These are phyloP conservation scores for Echinarachnius parma DNA, from an alignment of 53 echinoderm and acorn worm genomes.

Conservation along the genomic window DNA sequence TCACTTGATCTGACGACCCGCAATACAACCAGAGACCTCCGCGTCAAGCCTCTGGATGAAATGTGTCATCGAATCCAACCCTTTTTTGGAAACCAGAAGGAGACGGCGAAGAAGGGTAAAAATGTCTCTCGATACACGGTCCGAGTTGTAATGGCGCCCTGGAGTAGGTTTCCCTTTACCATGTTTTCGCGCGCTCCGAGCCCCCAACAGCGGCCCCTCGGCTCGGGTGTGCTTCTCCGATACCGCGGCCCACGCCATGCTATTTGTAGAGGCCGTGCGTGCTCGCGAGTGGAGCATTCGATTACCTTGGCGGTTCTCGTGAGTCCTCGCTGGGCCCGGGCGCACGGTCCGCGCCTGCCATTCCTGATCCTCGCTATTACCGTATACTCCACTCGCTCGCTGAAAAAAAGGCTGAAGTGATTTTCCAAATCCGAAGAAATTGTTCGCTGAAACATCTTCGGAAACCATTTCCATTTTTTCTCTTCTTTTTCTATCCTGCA, in stretches of 20 bases:
- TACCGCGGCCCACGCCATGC: slow-evolving; percentile 40
- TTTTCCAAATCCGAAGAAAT: slow-evolving; percentile 44
- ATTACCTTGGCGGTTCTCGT: slow-evolving; percentile 30
- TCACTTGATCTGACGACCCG: too few species aligned
- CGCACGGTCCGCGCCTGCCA: too few species aligned
- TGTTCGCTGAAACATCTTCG: slow-evolving; percentile 50
- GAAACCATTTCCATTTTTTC: too few species aligned
- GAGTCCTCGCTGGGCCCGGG: slow-evolving; percentile 14
- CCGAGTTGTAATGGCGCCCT: slow-evolving; percentile 46
- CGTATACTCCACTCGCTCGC: too few species aligned
- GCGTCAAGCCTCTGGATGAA: slow-evolving; percentile 36
- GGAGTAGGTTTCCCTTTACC: slow-evolving; percentile 38
- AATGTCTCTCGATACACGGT: slow-evolving; percentile 28
- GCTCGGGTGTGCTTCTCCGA: slow-evolving; percentile 11
- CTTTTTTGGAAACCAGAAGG: too few species aligned
- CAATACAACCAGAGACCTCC: too few species aligned
- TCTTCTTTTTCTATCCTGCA: too few species aligned
- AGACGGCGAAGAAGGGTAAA: slow-evolving; percentile 8
- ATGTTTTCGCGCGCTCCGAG: slow-evolving; percentile 46
- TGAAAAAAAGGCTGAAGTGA: too few species aligned
- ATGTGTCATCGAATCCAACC: slow-evolving; percentile 38
- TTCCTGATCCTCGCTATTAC: slow-evolving; percentile 30
- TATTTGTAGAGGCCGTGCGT: slow-evolving; percentile 43
- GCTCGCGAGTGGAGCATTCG: slow-evolving; percentile 43
- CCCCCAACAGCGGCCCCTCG: too few species aligned